Evolutionary conservation across 2,797 vertebrate genomes (phyloP).

Genomic region (Neoniphon sammara): DNA sequence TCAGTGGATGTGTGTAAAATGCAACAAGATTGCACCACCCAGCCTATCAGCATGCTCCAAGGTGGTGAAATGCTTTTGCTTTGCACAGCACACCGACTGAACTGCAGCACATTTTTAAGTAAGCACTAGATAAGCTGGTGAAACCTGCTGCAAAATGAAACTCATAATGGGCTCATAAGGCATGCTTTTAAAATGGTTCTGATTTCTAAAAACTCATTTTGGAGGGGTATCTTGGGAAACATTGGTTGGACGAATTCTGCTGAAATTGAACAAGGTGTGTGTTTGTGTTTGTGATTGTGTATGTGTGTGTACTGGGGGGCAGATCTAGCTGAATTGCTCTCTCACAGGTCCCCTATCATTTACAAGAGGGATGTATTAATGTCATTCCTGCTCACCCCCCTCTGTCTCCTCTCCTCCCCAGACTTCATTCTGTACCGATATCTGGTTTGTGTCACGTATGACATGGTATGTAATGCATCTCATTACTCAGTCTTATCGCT

Average conservation of each 20-base stretch:
- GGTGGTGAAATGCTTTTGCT: background rate
- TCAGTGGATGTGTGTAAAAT: constrained; percentile 5
- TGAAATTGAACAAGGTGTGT: constrained; percentile 31
- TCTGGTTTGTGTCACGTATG: constrained; percentile 59
- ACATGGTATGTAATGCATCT: constrained; percentile 24
- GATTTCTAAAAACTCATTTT: constrained; percentile 34
- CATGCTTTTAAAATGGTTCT: background rate
- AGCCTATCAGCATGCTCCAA: background rate
- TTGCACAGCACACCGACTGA: constrained; percentile 4
- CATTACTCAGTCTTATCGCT: constrained; percentile 53
- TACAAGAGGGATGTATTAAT: constrained; percentile 6
- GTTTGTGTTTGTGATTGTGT: constrained; percentile 3
- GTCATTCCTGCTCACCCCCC: constrained; percentile 13
- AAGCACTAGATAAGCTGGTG: constrained; percentile 11
- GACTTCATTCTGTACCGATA: constrained; percentile 10
- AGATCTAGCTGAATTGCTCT: constrained; percentile 22
- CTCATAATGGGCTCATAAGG: background rate
- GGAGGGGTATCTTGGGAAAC: constrained; percentile 36
- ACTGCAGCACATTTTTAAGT: constrained; percentile 19
- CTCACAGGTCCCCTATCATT: constrained; percentile 19
- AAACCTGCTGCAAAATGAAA: constrained; percentile 31
- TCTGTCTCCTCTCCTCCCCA: background rate
- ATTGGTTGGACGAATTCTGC: constrained; percentile 42
- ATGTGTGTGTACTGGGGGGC: constrained; percentile 6
- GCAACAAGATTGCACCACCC: background rate